phyloP scores from a whole-genome alignment of 2,888 invertebrate genomes.

The Brassicogethes aeneus region DNA sequence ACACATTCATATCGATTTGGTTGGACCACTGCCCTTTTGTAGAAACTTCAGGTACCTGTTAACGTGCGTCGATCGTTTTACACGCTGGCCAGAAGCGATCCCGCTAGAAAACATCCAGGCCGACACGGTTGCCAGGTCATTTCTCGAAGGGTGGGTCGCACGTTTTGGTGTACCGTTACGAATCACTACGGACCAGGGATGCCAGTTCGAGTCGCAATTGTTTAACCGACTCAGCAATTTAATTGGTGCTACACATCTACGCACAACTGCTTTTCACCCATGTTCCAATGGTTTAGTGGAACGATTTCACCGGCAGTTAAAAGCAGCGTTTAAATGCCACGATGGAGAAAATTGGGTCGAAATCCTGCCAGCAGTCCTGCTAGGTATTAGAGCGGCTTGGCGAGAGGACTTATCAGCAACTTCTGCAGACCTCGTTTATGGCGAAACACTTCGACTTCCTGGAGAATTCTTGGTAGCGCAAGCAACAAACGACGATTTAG shows the following conservation, averaged over 20 bases:
- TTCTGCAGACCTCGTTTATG: slow-evolving; percentile 30
- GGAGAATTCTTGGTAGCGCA: slow-evolving; percentile 15
- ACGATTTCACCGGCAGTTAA: slow-evolving; percentile 24
- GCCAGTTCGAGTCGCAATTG: slow-evolving; percentile 27
- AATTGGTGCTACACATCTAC: slow-evolving; percentile 16
- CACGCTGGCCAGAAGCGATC: slow-evolving; percentile 15
- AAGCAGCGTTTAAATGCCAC: slow-evolving; percentile 24
- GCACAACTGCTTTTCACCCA: slow-evolving; percentile 32
- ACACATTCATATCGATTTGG: slow-evolving; percentile 30
- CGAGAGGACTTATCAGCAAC: slow-evolving; percentile 28
- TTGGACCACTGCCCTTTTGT: slow-evolving; percentile 19
- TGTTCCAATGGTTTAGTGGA: slow-evolving; percentile 32
- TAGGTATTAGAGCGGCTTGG: slow-evolving; percentile 25
- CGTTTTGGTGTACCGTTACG: slow-evolving; percentile 33
- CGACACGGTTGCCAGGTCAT: slow-evolving; percentile 24
- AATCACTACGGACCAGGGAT: slow-evolving; percentile 30
- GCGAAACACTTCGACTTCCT: slow-evolving; percentile 24
- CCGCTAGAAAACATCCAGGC: slow-evolving; percentile 12
- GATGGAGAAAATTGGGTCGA: slow-evolving; percentile 20
- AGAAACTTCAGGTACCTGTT: slow-evolving; percentile 14
- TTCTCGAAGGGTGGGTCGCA: slow-evolving; percentile 34
- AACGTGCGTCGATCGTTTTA: slow-evolving; percentile 13
- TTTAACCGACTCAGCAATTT: slow-evolving; percentile 19
- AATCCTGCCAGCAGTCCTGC: slow-evolving; percentile 27
- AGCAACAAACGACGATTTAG: too few relatives aligned